phyloP scores from a whole-genome alignment of 2,797 vertebrate genomes.

The Sphenopsis melanotis region DNA sequence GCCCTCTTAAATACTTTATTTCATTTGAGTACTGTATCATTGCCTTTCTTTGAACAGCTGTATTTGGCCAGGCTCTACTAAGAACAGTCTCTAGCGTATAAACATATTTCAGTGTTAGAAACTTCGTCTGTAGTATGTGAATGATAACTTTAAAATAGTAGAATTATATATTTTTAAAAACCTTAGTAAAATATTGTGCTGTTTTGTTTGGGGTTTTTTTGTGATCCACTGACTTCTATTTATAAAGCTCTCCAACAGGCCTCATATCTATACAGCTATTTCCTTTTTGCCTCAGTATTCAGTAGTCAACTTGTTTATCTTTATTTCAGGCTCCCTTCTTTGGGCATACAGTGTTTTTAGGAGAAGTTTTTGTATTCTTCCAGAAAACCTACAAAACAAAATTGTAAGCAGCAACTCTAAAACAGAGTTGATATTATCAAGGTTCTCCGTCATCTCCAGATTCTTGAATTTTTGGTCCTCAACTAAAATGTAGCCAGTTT shows the following conservation, averaged over 20 bases:
- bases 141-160: background rate
- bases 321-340: background rate
- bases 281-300: background rate
- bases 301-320: background rate
- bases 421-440: background rate
- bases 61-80: background rate
- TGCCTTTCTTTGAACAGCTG: background rate
- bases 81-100: background rate
- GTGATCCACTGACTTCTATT: background rate
- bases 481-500: background rate
- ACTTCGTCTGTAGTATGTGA: background rate
- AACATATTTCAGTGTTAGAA: constrained; percentile 15
- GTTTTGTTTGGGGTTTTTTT: background rate
- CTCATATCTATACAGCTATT: background rate
- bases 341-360: background rate
- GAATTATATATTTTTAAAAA: background rate
- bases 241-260: background rate
- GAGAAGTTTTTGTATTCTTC: background rate
- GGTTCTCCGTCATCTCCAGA: background rate
- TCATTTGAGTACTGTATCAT: background rate
- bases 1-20: background rate
- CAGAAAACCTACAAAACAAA: background rate
- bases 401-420: background rate
- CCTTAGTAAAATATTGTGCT: background rate
- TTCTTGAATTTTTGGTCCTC: background rate